Conservation (phyloP, 2,113 vertebrate species). For the Benitochromis conjunctus region DNA sequence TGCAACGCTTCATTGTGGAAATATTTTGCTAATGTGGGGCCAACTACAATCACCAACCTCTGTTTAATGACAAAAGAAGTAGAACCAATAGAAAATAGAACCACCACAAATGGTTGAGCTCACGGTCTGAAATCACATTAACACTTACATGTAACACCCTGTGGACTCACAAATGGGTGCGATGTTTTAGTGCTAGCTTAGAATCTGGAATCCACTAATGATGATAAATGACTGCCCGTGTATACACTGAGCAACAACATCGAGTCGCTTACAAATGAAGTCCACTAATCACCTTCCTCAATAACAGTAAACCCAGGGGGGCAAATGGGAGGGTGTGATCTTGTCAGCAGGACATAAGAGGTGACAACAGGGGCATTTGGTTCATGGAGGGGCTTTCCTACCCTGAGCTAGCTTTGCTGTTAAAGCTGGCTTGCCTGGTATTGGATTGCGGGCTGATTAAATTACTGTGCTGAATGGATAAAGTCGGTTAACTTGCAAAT, state of each 20-base stretch:
- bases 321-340: neutral
- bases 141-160: neutral
- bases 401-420: neutral
- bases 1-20: neutral
- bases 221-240: neutral
- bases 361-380: neutral
- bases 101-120: neutral
- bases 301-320: neutral
- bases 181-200: neutral
- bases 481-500: neutral
- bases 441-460: neutral
- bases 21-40: neutral
- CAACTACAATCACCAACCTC: neutral
- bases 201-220: neutral
- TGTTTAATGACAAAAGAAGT: neutral
- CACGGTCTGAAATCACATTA: accelerated
- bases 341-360: neutral
- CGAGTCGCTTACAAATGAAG: neutral
- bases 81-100: neutral
- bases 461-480: neutral
- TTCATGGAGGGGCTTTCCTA: neutral
- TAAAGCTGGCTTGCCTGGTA: neutral
- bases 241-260: neutral
- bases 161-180: neutral
- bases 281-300: neutral